Evolutionary conservation across 2,113 vertebrate species (phyloP), one percentile per base, ranked within the genome.

Genomic region (Myiozetetes cayanensis): DNA sequence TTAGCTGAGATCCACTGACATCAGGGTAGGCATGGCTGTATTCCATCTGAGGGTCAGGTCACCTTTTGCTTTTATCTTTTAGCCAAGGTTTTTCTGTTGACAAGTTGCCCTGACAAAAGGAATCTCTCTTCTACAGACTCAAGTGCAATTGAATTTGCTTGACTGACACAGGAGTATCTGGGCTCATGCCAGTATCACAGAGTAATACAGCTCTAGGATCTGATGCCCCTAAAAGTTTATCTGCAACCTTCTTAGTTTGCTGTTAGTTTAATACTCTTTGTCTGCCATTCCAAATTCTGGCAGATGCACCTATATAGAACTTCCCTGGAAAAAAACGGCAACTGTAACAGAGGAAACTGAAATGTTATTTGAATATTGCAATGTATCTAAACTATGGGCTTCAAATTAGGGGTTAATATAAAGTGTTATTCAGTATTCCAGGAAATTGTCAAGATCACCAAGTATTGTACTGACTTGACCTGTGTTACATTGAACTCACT

Each of bases 391-490:
- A 76, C 72, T 63, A 22, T 59, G 67, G 66, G 55, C 66, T 96
- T 97, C 93, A 92, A 74, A 88, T 87, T 77, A 95, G 56, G 96
- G 41, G 74, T 94, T 97, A 92, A 96, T 72, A 90, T 92, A 95
- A 95, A 94, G 68, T 95, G 95, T 85, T 95, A 74, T 83, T 94
- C 66, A 81, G 92, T 86, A 92, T 97, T 97, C 93, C 97, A 98
- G 97, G 97, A 97, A 97, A 95, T 93, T 68, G 97, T 96, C 97
- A 94, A 52, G 93, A 96, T 93, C 94, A 33, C 91, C 67, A 88
- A 97, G 95, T 78, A 75, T 90, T 80, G 83, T 72, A 95, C 92
- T 87, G 61, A 63, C 74, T 75, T 93, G 97, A 98, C 97, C 97
- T 95, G 76, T 39, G 91, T 85, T 93, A 85, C 74, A 75, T 16